These are phyloP conservation scores for Thymelicus lineola DNA, from an alignment of 2,888 invertebrate genomes.

Conservation along the genomic window DNA sequence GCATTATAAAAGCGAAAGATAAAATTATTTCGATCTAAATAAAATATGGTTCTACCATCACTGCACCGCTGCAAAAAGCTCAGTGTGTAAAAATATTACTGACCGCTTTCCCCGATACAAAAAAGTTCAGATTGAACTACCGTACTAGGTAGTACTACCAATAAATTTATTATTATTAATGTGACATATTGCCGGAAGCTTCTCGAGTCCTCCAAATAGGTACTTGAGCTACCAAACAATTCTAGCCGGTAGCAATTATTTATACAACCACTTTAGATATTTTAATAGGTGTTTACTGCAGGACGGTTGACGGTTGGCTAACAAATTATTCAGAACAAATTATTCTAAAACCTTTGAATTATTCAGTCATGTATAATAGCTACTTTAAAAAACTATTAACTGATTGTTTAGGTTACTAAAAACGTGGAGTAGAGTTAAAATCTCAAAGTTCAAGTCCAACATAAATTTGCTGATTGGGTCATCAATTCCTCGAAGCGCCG, in stretches of 20 bases:
- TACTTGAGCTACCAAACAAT: slow-evolving; percentile 23
- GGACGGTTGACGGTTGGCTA: not conserved
- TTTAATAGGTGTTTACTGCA: not conserved
- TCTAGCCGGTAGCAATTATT: slow-evolving; percentile 12
- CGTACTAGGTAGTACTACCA: too few relatives aligned
- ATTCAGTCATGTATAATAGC: not conserved
- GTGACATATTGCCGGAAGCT: slow-evolving; percentile 53
- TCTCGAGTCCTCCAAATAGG: slow-evolving; percentile 46
- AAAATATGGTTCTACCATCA: too few relatives aligned
- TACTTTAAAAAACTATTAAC: too few relatives aligned
- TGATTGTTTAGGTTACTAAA: not conserved
- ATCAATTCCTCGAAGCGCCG: not conserved
- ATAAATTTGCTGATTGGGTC: too few relatives aligned
- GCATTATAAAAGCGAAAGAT: too few relatives aligned
- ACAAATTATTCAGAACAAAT: too few relatives aligned
- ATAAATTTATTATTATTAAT: slow-evolving; percentile 45
- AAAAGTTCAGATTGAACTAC: too few relatives aligned
- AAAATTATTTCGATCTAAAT: too few relatives aligned
- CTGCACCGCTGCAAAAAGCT: too few relatives aligned
- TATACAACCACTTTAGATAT: slow-evolving; percentile 12
- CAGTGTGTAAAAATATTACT: too few relatives aligned
- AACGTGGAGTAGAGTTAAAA: not conserved
- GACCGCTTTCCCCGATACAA: too few relatives aligned
- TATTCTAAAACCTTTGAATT: not conserved
- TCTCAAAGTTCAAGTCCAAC: not conserved